A percentile compares a stretch with the other conserved stretches of the same genome.
Conservation (phyloP, 2,797 vertebrate genomes). For the Tadarida brasiliensis region DNA sequence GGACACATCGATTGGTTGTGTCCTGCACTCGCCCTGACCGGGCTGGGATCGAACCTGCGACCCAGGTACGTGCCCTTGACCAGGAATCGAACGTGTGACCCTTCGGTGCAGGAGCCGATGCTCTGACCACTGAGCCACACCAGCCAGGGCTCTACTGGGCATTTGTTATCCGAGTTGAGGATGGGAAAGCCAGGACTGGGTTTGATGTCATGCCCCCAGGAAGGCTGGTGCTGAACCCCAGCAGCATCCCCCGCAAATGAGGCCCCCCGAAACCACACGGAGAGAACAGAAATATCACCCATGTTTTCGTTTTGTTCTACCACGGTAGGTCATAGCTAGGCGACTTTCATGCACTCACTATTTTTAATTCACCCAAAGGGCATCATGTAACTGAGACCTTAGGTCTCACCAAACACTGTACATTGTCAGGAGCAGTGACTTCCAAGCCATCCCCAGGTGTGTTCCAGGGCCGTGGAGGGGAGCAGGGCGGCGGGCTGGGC, state of each 20-base stretch:
- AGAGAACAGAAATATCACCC: fast-evolving
- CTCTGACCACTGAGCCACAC: too few species aligned
- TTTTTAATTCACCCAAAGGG: not conserved
- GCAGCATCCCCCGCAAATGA: fast-evolving
- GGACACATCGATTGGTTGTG: too few species aligned
- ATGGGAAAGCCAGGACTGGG: fast-evolving
- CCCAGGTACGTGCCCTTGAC: too few species aligned
- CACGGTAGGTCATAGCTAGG: fast-evolving
- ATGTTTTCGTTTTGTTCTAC: fast-evolving
- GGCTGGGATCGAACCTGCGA: too few species aligned
- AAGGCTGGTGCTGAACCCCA: fast-evolving
- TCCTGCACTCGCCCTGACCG: too few species aligned
- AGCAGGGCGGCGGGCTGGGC: fast-evolving
- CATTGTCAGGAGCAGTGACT: fast-evolving
- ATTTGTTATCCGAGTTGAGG: not conserved
- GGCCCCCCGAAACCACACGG: fast-evolving
- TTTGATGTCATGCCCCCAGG: not conserved
- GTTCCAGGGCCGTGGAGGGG: not conserved
- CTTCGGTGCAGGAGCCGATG: too few species aligned
- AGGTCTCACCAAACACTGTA: fast-evolving
- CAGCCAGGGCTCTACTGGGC: too few species aligned
- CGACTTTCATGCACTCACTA: too few species aligned
- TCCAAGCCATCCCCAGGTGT: fast-evolving
- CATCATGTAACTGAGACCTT: fast-evolving
- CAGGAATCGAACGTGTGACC: too few species aligned